Percentiles rank a stretch among this genome's conserved stretches.
Evolutionary conservation across 2,888 invertebrate genomes (phyloP).

Genomic region (Odontocerum albicorne): DNA sequence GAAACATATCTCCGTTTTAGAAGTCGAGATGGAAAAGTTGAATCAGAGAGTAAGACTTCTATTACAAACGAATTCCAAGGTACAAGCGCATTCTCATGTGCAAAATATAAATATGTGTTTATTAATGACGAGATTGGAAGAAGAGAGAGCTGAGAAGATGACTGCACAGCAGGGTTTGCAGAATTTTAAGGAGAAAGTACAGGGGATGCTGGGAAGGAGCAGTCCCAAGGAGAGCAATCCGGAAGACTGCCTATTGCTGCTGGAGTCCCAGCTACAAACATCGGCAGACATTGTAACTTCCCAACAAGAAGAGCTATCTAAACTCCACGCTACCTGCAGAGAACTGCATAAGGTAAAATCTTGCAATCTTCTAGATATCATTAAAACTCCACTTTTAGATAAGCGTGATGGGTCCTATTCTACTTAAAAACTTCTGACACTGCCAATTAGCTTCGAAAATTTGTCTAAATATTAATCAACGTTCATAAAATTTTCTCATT

Average conservation of each 20-base stretch:
- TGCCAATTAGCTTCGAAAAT: too few species aligned
- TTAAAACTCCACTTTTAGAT: too few species aligned
- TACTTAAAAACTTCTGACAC: too few species aligned
- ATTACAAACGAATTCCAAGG: slow-evolving; percentile 62
- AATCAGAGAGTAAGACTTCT: slow-evolving; percentile 60
- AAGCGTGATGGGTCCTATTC: too few species aligned
- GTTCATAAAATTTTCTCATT: too few species aligned
- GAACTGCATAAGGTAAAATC: slow-evolving; percentile 71
- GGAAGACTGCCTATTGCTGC: slow-evolving; percentile 73
- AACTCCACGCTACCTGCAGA: slow-evolving; percentile 69
- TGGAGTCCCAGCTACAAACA: slow-evolving; percentile 74
- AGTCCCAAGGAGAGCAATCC: slow-evolving; percentile 52
- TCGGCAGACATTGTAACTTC: slow-evolving; percentile 73
- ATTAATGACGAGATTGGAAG: slow-evolving; percentile 63
- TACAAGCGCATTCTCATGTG: slow-evolving; percentile 53
- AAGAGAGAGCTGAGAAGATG: slow-evolving; percentile 72
- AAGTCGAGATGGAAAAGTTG: slow-evolving; percentile 64
- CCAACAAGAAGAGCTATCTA: slow-evolving; percentile 76
- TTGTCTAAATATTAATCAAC: too few species aligned
- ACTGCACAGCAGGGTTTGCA: slow-evolving; percentile 74
- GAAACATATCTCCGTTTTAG: too few species aligned
- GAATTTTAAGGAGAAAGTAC: slow-evolving; percentile 70
- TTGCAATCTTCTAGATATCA: too few species aligned
- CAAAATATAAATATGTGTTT: slow-evolving; percentile 52
- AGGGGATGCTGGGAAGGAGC: slow-evolving; percentile 55